Conservation (phyloP, 2,113 vertebrate genomes). For the Sinosuthora webbiana region DNA sequence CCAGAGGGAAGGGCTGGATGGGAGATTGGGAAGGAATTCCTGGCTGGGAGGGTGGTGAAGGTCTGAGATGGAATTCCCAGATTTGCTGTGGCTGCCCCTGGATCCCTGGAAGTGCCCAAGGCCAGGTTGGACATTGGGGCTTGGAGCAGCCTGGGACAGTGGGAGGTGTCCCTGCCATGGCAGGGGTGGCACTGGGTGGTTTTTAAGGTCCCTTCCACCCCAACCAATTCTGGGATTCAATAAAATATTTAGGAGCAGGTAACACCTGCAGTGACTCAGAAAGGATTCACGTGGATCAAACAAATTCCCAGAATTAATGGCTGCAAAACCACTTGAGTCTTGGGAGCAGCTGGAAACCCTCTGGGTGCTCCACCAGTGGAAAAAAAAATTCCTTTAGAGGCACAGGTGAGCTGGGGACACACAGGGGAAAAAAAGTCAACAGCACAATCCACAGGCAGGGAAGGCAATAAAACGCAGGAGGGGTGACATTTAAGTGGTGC, state of each 20-base stretch:
- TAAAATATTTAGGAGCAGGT: fast-evolving
- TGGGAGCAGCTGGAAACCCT: not conserved
- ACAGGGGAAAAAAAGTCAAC: not conserved
- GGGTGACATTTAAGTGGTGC: not conserved
- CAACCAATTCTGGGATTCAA: not conserved
- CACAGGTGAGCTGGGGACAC: not conserved
- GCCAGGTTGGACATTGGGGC: not conserved
- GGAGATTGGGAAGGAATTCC: too few species aligned
- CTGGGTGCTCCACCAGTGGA: not conserved
- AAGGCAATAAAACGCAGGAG: not conserved
- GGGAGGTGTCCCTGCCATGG: not conserved
- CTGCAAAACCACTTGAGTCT: not conserved
- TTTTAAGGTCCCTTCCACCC: not conserved
- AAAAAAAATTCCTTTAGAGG: not conserved
- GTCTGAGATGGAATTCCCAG: too few species aligned
- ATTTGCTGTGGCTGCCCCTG: not conserved
- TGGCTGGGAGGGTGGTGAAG: too few species aligned
- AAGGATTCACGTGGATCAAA: not conserved
- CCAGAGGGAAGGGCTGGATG: too few species aligned
- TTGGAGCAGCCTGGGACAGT: not conserved
- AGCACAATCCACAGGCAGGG: not conserved
- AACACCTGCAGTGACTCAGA: not conserved
- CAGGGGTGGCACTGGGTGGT: fast-evolving
- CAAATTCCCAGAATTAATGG: fast-evolving
- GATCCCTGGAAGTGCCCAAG: not conserved